Evolutionary conservation across 2,113 vertebrate species (phyloP), one percentile per base, ranked within the genome.

Genomic region (Merops nubicus): DNA sequence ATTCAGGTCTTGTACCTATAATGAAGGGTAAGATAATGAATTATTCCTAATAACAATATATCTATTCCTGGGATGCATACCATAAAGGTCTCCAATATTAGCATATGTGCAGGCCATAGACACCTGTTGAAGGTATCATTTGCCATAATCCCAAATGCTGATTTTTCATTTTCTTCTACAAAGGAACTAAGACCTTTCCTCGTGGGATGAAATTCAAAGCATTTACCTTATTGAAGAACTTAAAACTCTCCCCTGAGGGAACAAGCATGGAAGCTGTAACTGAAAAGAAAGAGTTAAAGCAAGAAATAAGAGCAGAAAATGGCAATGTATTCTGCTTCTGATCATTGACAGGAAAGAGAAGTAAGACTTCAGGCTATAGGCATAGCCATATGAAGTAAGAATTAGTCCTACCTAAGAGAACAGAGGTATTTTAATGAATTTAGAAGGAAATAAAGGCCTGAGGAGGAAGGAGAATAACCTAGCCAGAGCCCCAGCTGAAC

Each of bases 201-300:
- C 93, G 26, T 6, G 87, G 89, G 85, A 95, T 60, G 74, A 91
- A 92, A 97, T 95, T 94, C 91, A 95, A 97, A 95, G 91, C 80
- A 91, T 96, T 96, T 95, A 96, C 91, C 65, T 92, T 93, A 93
- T 53, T 94, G 95, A 95, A 91, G 85, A 96, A 96, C 76, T 92
- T 95, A 85, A 94, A 96, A 89, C 34, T 91, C 51, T 94, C 81
- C 75, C 91, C 54, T 47, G 85, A 93, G 85, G 88, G 63, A 95
- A 63, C 16, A 91, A 65, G 54, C 75, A 89, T 22, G 36, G 85
- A 94, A 97, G 76, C 67, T 83, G 54, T 88, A 75, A 81, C 63
- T 63, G 89, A 91, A 94, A 91, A 95, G 65, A 89, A 95, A 80
- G 79, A 94, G 95, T 96, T 97, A 97, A 97, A 96, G 54, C 54